Evolutionary conservation across 2,888 invertebrate genomes (phyloP).

Genomic region (Ochropleura leucogaster): DNA sequence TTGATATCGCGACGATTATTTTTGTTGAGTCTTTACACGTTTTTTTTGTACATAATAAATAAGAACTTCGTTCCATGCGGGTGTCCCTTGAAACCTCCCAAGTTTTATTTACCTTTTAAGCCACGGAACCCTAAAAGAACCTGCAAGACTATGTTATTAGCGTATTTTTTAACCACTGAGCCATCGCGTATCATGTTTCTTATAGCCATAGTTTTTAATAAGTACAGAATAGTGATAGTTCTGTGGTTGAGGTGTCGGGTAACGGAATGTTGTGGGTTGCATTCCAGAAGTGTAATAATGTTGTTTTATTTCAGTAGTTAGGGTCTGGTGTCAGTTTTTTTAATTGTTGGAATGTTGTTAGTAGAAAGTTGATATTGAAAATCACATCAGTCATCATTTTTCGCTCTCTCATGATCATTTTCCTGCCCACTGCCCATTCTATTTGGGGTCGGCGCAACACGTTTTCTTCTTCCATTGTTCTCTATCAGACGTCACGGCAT

Average conservation of each 20-base stretch:
- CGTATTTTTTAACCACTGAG: not conserved
- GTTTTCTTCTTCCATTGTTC: too few relatives aligned
- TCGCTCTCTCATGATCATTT: too few relatives aligned
- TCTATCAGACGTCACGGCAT: too few relatives aligned
- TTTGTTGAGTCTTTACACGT: too few relatives aligned
- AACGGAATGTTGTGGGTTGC: conserved; percentile 60
- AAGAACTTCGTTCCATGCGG: too few relatives aligned
- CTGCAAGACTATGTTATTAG: not conserved
- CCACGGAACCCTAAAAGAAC: not conserved
- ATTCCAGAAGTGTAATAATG: conserved; percentile 58
- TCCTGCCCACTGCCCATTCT: too few relatives aligned
- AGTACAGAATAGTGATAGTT: conserved; percentile 43
- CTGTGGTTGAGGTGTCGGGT: conserved; percentile 51
- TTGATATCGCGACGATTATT: too few relatives aligned
- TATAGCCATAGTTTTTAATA: conserved; percentile 40
- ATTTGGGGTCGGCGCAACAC: too few relatives aligned
- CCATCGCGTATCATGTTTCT: conserved; percentile 25
- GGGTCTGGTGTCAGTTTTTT: not conserved
- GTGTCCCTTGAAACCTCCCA: too few relatives aligned
- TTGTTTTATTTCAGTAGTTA: conserved; percentile 26
- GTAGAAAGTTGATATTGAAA: not conserved
- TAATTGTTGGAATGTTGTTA: conserved; percentile 14
- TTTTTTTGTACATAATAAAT: too few relatives aligned
- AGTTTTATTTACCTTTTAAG: too few relatives aligned
- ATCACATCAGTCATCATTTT: too few relatives aligned